phyloP scores from a whole-genome alignment of 2,888 invertebrate genomes.

The Helobdella robusta region DNA sequence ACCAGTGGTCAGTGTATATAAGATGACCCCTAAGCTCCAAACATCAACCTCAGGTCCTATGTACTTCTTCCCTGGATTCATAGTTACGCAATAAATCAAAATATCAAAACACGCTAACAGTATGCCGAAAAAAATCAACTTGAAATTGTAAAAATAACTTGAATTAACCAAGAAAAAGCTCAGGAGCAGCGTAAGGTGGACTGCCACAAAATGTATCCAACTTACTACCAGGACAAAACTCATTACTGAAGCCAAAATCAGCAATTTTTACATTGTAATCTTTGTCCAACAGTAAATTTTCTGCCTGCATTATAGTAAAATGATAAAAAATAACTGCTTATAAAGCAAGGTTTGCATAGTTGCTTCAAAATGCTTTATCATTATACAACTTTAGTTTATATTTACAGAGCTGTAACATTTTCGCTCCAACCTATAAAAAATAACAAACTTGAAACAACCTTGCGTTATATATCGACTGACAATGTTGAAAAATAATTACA shows the following conservation, averaged over 20 bases:
- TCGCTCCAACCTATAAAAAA: too few relatives aligned
- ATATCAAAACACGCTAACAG: background rate
- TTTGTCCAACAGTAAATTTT: slow-evolving; percentile 94
- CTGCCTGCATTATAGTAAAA: slow-evolving; percentile 62
- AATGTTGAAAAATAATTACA: too few relatives aligned
- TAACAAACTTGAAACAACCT: too few relatives aligned
- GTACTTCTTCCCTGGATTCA: slow-evolving; percentile 30
- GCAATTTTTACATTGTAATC: slow-evolving; percentile 99
- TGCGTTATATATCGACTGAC: too few relatives aligned
- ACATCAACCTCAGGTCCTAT: slow-evolving; percentile 45
- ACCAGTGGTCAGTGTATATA: slow-evolving; percentile 97
- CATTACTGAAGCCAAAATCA: slow-evolving; percentile 98
- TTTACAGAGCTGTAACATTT: too few relatives aligned
- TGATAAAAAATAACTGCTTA: too few relatives aligned
- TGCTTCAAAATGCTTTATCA: too few relatives aligned
- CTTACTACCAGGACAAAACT: slow-evolving; percentile 96
- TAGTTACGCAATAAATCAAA: background rate
- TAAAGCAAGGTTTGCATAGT: too few relatives aligned
- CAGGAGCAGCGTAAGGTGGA: slow-evolving; percentile 98
- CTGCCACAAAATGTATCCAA: slow-evolving; percentile 99
- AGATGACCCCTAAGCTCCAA: slow-evolving; percentile 65
- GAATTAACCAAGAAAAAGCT: slow-evolving; percentile 89
- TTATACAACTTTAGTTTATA: too few relatives aligned
- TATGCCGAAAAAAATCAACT: background rate
- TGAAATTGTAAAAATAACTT: too few relatives aligned